A percentile compares a stretch with the other conserved stretches of the same genome.
Evolutionary conservation across 2,113 vertebrate species (phyloP).

Genomic region (Ivindomyrus marchei): DNA sequence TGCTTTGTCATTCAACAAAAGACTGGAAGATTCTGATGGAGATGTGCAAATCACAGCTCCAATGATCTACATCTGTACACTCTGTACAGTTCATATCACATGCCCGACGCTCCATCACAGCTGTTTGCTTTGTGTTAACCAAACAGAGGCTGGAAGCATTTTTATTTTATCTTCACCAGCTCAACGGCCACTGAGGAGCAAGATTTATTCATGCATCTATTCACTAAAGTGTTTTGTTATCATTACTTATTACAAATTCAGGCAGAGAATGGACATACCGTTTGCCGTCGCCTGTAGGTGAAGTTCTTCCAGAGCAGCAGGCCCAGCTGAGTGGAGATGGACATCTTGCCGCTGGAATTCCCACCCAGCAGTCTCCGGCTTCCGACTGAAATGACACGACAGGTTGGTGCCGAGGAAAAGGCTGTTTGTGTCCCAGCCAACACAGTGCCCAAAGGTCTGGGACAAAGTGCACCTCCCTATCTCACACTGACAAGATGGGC

Average conservation of each 20-base stretch:
- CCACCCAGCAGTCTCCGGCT: conserved; percentile 51
- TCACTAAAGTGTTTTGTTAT: not conserved
- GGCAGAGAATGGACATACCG: conserved; percentile 64
- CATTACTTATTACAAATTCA: not conserved
- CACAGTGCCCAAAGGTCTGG: conserved; percentile 45
- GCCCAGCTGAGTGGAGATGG: conserved; percentile 78
- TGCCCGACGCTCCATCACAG: not conserved
- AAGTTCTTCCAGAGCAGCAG: conserved; percentile 97
- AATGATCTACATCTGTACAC: not conserved
- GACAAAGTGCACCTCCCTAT: conserved; percentile 39
- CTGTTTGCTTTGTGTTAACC: not conserved
- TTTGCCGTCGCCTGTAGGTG: conserved; percentile 84
- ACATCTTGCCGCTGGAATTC: conserved; percentile 66
- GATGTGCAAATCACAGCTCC: not conserved
- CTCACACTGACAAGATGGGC: conserved; percentile 24
- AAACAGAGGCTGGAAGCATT: not conserved
- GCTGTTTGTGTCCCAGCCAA: conserved; percentile 25
- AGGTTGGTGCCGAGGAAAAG: conserved; percentile 20
- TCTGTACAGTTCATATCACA: not conserved
- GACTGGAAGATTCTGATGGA: not conserved
- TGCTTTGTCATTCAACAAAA: not conserved
- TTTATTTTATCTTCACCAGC: not conserved
- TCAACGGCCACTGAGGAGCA: not conserved
- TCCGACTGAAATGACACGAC: conserved; percentile 62
- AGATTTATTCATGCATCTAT: not conserved